Conservation (phyloP, 2,888 invertebrate genomes). For the Trissolcus japonicus region DNA sequence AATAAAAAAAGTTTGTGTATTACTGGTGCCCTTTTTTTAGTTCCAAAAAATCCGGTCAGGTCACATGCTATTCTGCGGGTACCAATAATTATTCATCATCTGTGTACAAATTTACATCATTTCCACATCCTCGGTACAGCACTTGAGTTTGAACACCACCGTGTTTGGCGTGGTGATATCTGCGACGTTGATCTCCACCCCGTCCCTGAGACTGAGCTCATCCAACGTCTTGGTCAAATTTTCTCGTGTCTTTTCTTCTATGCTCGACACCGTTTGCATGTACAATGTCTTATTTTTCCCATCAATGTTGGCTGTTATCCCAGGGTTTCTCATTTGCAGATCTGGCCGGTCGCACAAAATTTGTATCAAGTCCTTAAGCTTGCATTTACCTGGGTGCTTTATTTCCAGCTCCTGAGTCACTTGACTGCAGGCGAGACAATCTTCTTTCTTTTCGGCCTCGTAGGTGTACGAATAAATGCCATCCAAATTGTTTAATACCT, state of each 20-base stretch:
- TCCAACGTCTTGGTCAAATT: conserved; percentile 92
- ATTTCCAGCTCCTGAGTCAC: conserved; percentile 81
- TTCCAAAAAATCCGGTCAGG: too few species aligned
- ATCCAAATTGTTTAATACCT: conserved; percentile 90
- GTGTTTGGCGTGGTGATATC: conserved; percentile 93
- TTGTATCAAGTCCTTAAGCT: conserved; percentile 89
- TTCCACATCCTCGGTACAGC: conserved; percentile 71
- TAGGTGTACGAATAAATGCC: conserved; percentile 98
- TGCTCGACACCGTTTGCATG: conserved; percentile 93
- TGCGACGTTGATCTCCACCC: conserved; percentile 91
- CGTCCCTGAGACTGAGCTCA: conserved; percentile 90
- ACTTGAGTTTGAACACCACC: conserved; percentile 85
- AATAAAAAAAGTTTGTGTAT: too few species aligned
- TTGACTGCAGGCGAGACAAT: conserved; percentile 93
- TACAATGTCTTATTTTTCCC: conserved; percentile 95
- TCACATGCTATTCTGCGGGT: too few species aligned
- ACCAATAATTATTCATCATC: too few species aligned
- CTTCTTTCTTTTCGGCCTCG: conserved; percentile 89
- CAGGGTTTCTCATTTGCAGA: conserved; percentile 94
- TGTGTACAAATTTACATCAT: conserved; percentile 56
- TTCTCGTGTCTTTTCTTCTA: conserved; percentile 90
- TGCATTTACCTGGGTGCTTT: conserved; percentile 80
- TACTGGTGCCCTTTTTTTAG: too few species aligned
- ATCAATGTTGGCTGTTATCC: conserved; percentile 87
- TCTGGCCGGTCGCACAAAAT: conserved; percentile 85